These are phyloP conservation scores for Capromys pilorides DNA, from an alignment of 2,797 vertebrate genomes.

Conservation along the genomic window DNA sequence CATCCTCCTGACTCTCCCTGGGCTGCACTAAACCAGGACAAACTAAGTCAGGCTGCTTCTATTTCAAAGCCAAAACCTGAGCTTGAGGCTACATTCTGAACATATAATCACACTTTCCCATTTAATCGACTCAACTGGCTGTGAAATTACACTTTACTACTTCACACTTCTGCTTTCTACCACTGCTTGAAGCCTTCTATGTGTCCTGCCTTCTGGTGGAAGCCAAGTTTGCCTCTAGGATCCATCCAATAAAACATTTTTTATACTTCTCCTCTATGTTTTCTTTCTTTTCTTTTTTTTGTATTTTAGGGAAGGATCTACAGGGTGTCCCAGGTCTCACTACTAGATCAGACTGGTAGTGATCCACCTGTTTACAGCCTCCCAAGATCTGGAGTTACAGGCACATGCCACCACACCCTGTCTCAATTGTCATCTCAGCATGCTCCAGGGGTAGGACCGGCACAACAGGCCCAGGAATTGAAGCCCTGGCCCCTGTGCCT, in stretches of 20 bases:
- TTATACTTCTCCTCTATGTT: neutral
- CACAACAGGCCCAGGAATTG: too few species aligned
- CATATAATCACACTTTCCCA: neutral
- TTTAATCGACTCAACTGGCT: neutral
- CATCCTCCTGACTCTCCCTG: neutral
- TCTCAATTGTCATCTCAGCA: too few species aligned
- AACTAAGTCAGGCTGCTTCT: slow-evolving; percentile 43
- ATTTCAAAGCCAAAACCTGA: neutral
- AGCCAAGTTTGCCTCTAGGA: neutral
- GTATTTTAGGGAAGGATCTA: too few species aligned
- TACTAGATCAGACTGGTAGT: too few species aligned
- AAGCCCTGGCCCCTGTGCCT: too few species aligned
- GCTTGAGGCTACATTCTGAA: slow-evolving; percentile 30
- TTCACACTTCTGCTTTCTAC: neutral
- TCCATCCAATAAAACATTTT: neutral
- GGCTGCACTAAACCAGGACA: slow-evolving; percentile 24
- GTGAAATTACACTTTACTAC: neutral
- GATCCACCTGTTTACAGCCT: too few species aligned
- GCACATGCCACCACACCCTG: too few species aligned
- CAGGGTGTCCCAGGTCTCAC: too few species aligned
- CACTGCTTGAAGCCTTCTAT: neutral
- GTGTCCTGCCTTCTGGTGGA: neutral
- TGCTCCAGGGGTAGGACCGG: too few species aligned
- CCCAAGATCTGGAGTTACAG: too few species aligned
- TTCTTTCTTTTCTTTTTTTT: neutral